phyloP scores from a whole-genome alignment of 2,888 invertebrate genomes.

The Laspeyria flexula region DNA sequence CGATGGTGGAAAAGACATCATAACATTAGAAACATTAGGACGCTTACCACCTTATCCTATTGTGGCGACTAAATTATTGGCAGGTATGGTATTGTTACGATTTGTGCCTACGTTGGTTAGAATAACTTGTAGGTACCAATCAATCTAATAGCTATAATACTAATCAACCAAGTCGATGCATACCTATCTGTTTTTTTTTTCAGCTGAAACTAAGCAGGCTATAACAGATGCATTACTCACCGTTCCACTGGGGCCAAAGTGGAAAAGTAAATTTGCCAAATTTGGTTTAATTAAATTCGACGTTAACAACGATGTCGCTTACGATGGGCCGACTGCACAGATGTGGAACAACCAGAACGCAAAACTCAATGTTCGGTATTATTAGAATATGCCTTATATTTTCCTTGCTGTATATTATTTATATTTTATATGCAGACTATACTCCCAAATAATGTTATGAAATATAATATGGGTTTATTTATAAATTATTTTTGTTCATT shows the following conservation, averaged over 20 bases:
- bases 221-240: slow-evolving; percentile 73
- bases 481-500: slow-evolving; percentile 11
- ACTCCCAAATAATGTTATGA: slow-evolving; percentile 61
- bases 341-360: slow-evolving; percentile 79
- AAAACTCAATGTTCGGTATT: slow-evolving; percentile 84
- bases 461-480: slow-evolving; percentile 20
- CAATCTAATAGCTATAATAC: too few relatives aligned
- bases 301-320: slow-evolving; percentile 73
- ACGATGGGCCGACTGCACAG: slow-evolving; percentile 82
- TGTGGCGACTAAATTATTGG: slow-evolving; percentile 84
- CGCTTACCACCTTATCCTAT: slow-evolving; percentile 89
- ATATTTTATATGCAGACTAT: slow-evolving; percentile 77
- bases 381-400: slow-evolving; percentile 75
- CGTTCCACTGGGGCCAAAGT: slow-evolving; percentile 64
- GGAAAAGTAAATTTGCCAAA: slow-evolving; percentile 76
- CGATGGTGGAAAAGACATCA: slow-evolving; percentile 84
- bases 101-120: not conserved
- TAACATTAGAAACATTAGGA: slow-evolving; percentile 87
- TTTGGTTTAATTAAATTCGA: slow-evolving; percentile 82
- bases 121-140: too few relatives aligned
- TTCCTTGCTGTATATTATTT: slow-evolving; percentile 74
- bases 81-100: slow-evolving; percentile 70
- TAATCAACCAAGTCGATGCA: too few relatives aligned
- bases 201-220: slow-evolving; percentile 71
- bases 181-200: slow-evolving; percentile 48